A percentile compares a stretch with the other conserved stretches of the same genome.
phyloP scores from a whole-genome alignment of 2,888 invertebrate species.

The Papilio gigon region DNA sequence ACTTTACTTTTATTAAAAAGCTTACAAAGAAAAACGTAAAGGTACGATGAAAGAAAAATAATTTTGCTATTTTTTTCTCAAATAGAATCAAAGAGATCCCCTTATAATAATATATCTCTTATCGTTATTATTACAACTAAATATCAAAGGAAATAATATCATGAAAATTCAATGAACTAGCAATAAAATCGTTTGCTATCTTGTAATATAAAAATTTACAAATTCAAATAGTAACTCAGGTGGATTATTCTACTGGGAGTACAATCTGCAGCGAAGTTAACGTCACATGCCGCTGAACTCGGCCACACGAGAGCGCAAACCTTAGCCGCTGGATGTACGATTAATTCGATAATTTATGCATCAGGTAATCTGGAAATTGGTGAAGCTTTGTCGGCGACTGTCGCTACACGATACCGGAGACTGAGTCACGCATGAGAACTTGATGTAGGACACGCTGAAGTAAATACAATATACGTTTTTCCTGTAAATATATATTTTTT shows the following conservation, averaged over 20 bases:
- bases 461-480: not conserved
- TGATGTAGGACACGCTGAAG: conserved; percentile 12
- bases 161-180: not conserved
- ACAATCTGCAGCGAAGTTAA: not conserved
- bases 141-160: conserved; percentile 3
- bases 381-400: conserved; percentile 71
- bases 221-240: not conserved
- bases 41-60: conserved; percentile 6
- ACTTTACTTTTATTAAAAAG: conserved; percentile 1
- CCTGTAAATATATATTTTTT: conserved; percentile 1
- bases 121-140: not conserved
- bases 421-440: conserved; percentile 22
- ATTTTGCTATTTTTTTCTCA: conserved; percentile 1
- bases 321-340: conserved; percentile 57
- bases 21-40: not conserved
- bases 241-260: not conserved
- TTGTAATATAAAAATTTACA: too few species aligned
- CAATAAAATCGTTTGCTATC: conserved; percentile 6
- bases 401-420: conserved; percentile 57
- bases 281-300: not conserved
- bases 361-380: conserved; percentile 78
- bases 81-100: not conserved
- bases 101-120: not conserved
- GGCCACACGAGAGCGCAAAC: not conserved
- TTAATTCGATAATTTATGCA: conserved; percentile 79